Evolutionary conservation across 2,797 vertebrate species (phyloP), one percentile per base, ranked within the genome.

Genomic region (Odontamblyopus rebecca): DNA sequence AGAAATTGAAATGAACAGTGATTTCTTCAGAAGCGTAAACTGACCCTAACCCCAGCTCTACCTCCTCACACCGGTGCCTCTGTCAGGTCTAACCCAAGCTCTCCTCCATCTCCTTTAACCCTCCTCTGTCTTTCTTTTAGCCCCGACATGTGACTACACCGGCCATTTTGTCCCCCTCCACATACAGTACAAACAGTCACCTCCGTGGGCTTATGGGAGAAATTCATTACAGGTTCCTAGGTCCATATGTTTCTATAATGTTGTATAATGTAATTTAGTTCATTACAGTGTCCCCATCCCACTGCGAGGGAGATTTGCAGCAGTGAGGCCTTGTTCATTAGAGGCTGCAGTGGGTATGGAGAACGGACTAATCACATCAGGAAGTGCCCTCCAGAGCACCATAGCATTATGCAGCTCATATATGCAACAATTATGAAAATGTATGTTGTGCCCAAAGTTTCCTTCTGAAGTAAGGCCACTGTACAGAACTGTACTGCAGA

Each of bases 201-300:
- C 67, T 51, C 74, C 70, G 13, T 51, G 65, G 48, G 78, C 80
- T 75, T 62, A 73, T 75, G 56, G 67, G 60, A 71, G 83, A 65
- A 77, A 73, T 66, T 23, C 72, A 62, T 82, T 57, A 79, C 57
- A 41, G 57, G 61, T 80, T 70, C 73, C 78, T 62, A 54, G 75
- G 68, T 67, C 81, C 86, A 84, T 81, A 79, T 86, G 84, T 78
- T 70, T 29, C 68, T 77, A 57, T 70, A 69, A 75, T 53, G 71
- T 53, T 73, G 70, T n/a, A 44, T 76, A 71, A 85, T 85, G 59
- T 59, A 68, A 76, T 82, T 77, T 74, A 50, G 54, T 73, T 85
- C 64, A 82, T 81, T 76, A 64, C 67, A 50, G 71, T 62, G 71
- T 72, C 73, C 67, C 48, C 23, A 2, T 32, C 38, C 50, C 67